Base-by-base conservation (phyloP, 2,888 invertebrate species). In the Lacanobia wlatinum region DNA sequence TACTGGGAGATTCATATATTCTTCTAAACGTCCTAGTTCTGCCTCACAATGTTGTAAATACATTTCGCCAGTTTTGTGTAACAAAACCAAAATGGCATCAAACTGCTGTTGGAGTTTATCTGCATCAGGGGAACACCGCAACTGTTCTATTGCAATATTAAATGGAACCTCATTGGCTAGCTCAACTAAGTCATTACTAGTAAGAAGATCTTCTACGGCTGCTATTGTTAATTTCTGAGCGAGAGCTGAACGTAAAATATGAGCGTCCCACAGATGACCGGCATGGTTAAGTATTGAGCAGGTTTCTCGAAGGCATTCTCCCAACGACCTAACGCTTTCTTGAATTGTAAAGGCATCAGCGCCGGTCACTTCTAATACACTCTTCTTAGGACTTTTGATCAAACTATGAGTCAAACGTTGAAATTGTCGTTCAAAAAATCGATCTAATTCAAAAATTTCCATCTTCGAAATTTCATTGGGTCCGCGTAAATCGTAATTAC, bases 171-270 rank as follows among this genome's bases (percentile, higher is more conserved):
- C 95, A 79, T 91, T 91, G 16, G 92, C 87, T 53, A 93, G 87
- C 82, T 95, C 91, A 10, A 87, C 72, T 6, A 87, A 72, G 85
- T 96, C 96, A 76, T 95, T 86, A 76, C 68, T 92, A 38, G 92
- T 93, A 18, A 94, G 84, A 43, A 95, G 84, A 83, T 95, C 94
- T 88, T 95, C 96, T 8, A 95, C 92, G 48, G 92, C 91, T n/a
- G 93, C 90, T 63, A 93, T 89, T 6, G 93, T 93, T 43, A 95
- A 82, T 73, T 92, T 94, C 83, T 94, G 94, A 34, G 91, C 93
- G 21, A 92, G 88, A 69, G 91, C 93, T 38, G 91, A 87, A 18
- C 95, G 93, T 66, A 92, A 69, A 78, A 94, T 92, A 82, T 95
- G 95, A 71, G 90, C 87, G 79, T 94, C 93, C 92, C 93, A 95